These are phyloP conservation scores for Pocillopora grandis DNA, from an alignment of 92 coral and sea anemone genomes.

Conservation along the genomic window DNA sequence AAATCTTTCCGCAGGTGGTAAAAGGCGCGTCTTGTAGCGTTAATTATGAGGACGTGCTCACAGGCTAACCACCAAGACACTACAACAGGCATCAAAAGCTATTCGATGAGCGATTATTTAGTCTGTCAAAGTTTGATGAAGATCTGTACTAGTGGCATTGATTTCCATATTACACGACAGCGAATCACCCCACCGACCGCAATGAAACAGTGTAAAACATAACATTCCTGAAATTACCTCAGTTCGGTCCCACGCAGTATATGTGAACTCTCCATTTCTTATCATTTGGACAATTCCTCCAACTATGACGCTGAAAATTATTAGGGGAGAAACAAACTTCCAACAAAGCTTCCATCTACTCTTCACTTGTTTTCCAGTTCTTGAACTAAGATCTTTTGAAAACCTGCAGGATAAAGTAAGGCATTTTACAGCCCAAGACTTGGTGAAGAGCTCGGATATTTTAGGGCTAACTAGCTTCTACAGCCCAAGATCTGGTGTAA, in stretches of 20 bases:
- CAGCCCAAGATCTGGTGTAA: too few species aligned
- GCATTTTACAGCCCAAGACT: not conserved
- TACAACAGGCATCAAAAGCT: too few species aligned
- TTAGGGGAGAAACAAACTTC: slow-evolving; percentile 88
- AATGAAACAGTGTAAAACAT: too few species aligned
- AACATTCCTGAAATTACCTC: slow-evolving; percentile 46
- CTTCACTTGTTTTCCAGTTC: slow-evolving; percentile 69
- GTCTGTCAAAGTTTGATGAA: too few species aligned
- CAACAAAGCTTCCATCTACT: slow-evolving; percentile 91
- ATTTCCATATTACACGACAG: too few species aligned
- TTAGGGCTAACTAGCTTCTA: not conserved
- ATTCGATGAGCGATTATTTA: too few species aligned
- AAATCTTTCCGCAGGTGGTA: too few species aligned
- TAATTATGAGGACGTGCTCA: too few species aligned
- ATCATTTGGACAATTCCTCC: slow-evolving; percentile 74
- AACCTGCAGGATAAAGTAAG: slow-evolving; percentile 47
- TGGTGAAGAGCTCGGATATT: not conserved
- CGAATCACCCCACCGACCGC: too few species aligned
- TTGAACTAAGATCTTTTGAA: slow-evolving; percentile 73
- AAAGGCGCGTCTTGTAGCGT: too few species aligned
- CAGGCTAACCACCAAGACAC: too few species aligned
- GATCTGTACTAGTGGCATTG: too few species aligned
- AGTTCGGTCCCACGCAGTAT: slow-evolving; percentile 85
- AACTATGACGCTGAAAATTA: slow-evolving; percentile 71
- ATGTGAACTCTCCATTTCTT: slow-evolving; percentile 49